phyloP scores from a whole-genome alignment of 2,797 vertebrate species.

The Bucorvus abyssinicus region DNA sequence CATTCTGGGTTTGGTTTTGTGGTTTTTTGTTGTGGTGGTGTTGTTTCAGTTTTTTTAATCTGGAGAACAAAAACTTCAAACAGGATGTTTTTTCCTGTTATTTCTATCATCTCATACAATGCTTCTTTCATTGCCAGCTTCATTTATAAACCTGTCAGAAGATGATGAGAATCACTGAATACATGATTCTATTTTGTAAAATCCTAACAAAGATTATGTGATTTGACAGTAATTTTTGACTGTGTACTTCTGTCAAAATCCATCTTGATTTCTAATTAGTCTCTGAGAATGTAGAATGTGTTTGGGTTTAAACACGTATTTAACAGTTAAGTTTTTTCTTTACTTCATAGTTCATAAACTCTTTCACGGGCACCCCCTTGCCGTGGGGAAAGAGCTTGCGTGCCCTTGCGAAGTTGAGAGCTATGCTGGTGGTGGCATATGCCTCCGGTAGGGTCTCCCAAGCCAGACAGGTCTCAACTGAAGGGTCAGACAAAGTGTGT shows the following conservation, averaged over 20 bases:
- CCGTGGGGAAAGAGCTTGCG: no score
- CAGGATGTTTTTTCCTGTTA: background rate
- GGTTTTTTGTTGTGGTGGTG: no score
- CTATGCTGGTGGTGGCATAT: no score
- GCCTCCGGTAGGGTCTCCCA: no score
- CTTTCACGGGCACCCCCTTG: no score
- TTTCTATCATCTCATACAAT: background rate
- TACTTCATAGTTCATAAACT: background rate
- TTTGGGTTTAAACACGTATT: background rate
- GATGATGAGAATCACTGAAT: background rate
- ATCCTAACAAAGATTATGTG: background rate
- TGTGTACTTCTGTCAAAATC: background rate
- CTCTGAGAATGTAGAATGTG: background rate
- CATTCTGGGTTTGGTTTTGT: background rate
- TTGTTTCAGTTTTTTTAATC: background rate
- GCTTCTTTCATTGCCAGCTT: background rate
- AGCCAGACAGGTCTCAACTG: no score
- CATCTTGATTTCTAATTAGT: slow-evolving; percentile 9
- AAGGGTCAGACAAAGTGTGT: no score
- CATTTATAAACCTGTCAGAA: background rate
- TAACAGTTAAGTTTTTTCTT: background rate
- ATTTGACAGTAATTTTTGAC: background rate
- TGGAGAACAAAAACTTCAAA: background rate
- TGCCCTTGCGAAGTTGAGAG: no score
- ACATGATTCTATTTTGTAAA: background rate